Conservation (phyloP, 2,888 invertebrate species). For the Synergus gifuensis region DNA sequence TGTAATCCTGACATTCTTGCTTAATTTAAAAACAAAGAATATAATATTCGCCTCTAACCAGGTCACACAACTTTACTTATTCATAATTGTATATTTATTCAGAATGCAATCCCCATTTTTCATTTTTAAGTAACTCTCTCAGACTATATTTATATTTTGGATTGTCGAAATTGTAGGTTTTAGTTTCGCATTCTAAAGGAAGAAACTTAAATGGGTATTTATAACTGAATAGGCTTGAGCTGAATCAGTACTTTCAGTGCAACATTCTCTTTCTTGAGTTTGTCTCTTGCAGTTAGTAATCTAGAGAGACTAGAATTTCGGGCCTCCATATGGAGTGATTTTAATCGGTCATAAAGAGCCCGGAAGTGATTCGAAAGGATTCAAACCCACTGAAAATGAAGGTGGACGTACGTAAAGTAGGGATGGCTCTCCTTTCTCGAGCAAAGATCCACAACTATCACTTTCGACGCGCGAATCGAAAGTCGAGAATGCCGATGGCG, state of each 20-base stretch:
- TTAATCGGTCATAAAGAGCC: conserved; percentile 43
- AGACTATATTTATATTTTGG: background rate
- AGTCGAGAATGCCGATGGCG: conserved; percentile 66
- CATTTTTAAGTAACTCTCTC: background rate
- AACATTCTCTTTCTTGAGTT: conserved; percentile 27
- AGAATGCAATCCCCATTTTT: background rate
- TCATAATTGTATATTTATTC: background rate
- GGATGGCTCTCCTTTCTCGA: conserved; percentile 74
- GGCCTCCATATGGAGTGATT: conserved; percentile 5
- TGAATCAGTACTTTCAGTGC: conserved; percentile 33
- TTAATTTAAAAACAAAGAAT: background rate
- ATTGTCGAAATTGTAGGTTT: background rate
- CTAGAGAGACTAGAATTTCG: conserved; percentile 16
- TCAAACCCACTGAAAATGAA: conserved; percentile 51
- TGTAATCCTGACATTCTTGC: background rate
- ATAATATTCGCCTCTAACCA: background rate
- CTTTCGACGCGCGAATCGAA: conserved; percentile 76
- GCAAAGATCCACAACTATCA: conserved; percentile 72
- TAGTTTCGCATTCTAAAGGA: background rate
- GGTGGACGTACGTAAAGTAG: conserved; percentile 58
- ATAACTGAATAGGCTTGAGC: background rate
- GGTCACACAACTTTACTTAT: background rate
- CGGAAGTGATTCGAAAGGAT: conserved; percentile 53
- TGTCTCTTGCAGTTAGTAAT: background rate
- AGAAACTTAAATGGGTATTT: conserved; percentile 13